Evolutionary conservation across 1,140 invertebrate genomes (phyloP), one percentile per base, ranked within the genome.

Genomic region (Ladona fulva): DNA sequence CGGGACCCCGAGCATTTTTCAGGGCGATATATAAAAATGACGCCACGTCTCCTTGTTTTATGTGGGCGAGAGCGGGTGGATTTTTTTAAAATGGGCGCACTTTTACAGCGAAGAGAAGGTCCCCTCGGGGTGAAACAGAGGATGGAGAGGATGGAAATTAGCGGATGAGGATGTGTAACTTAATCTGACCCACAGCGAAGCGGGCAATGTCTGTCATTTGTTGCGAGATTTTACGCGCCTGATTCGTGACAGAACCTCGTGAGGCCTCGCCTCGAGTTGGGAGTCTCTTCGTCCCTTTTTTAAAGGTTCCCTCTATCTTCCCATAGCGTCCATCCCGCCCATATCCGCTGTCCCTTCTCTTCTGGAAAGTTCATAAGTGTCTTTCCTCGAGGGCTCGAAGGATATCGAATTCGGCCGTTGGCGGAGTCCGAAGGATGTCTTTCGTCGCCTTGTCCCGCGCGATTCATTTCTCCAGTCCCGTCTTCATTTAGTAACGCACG

Each of bases 101-200:
- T 3, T 16, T 66, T 66, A 66, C 16, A 6, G 14, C 52, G 52
- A n/a, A n/a, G n/a, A 22, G 52, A 66, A 3, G 52, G 52, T 22
- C 29, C 52, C 52, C 16, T 16, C n/a, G 52, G 16, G 16, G 19
- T 11, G 44, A 52, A 3, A 66, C 52, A 19, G 52, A 66, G 44
- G 19, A 52, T 52, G 44, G 44, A 52, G 44, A 52, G 44, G 52
- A 22, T 66, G n/a, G 52, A 66, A 66, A 66, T 66, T 66, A 66
- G 52, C 12, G n/a, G 52, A 66, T 16, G n/a, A 66, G n/a, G 12
- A 16, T 66, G 14, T 66, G 52, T 66, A 66, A 66, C 52, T 3
- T 66, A 66, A 66, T 66, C 14, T 66, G 52, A 66, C 52, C 52
- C 52, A 66, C 52, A 66, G 52, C 52, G 52, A 66, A 66, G 52